Evolutionary conservation across 2,797 vertebrate species (phyloP).

Genomic region (Alosa sapidissima): DNA sequence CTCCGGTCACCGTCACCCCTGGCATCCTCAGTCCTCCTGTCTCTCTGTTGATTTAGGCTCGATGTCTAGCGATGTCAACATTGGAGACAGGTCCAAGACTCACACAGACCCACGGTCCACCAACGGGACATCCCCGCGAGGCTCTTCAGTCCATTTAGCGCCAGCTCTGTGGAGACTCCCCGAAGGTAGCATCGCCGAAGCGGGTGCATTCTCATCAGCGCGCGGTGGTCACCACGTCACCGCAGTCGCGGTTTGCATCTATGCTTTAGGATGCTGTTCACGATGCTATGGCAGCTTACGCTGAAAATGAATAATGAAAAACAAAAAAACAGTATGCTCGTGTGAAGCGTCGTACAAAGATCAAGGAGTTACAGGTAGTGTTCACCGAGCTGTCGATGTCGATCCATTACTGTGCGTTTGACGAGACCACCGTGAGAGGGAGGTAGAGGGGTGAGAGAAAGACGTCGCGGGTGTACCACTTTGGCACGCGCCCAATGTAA

Average conservation of each 20-base stretch:
- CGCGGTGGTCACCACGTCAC: conserved; percentile 9
- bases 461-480: not conserved
- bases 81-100: conserved; percentile 45
- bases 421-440: conserved; percentile 11
- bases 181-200: conserved; percentile 31
- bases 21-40: conserved; percentile 51
- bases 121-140: conserved; percentile 45
- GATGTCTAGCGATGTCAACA: conserved; percentile 29
- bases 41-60: conserved; percentile 38
- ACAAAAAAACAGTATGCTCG: not conserved
- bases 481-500: conserved; percentile 15
- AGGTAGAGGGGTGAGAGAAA: not conserved
- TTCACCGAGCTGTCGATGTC: not conserved
- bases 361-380: not conserved
- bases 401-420: not conserved
- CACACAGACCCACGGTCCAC: conserved; percentile 49
- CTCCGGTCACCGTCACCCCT: conserved; percentile 63
- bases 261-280: not conserved
- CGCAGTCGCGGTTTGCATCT: conserved; percentile 13
- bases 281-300: conserved; percentile 1
- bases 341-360: not conserved
- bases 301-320: not conserved
- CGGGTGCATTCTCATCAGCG: conserved; percentile 44
- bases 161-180: conserved; percentile 40
- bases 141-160: conserved; percentile 53